Evolutionary conservation across 2,888 invertebrate species (phyloP).

Genomic region (Agrilus biguttatus): DNA sequence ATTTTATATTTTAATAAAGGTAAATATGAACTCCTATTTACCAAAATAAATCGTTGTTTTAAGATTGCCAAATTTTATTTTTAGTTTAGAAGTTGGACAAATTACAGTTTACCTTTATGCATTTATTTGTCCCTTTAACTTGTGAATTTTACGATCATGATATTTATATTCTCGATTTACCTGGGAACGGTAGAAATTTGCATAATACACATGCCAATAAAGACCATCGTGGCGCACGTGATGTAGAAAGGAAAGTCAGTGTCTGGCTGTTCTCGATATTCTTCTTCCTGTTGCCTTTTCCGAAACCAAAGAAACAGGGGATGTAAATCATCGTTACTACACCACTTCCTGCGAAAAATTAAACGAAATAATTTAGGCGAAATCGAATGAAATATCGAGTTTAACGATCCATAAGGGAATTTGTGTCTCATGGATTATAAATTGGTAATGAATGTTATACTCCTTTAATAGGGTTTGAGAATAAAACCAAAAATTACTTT

Average conservation of each 20-base stretch:
- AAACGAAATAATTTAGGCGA: slow-evolving; percentile 2
- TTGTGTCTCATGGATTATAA: slow-evolving; percentile 10
- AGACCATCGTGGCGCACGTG: slow-evolving; percentile 62
- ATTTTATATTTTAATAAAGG: too few relatives aligned
- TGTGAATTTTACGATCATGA: too few relatives aligned
- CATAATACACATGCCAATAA: slow-evolving; percentile 61
- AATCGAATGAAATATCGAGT: neutral
- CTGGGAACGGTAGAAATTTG: slow-evolving; percentile 66
- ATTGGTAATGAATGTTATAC: too few relatives aligned
- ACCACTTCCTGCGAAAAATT: slow-evolving; percentile 36
- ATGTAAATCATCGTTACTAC: slow-evolving; percentile 57
- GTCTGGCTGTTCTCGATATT: slow-evolving; percentile 68
- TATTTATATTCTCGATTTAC: slow-evolving; percentile 35
- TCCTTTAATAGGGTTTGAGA: too few relatives aligned
- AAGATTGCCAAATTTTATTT: too few relatives aligned
- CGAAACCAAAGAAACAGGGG: slow-evolving; percentile 73
- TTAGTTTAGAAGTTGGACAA: too few relatives aligned
- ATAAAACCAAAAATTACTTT: too few relatives aligned
- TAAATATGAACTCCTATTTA: too few relatives aligned
- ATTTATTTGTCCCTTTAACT: too few relatives aligned
- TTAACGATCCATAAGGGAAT: slow-evolving; percentile 14
- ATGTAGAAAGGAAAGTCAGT: slow-evolving; percentile 76
- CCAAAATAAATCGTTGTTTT: too few relatives aligned
- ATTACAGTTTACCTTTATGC: too few relatives aligned
- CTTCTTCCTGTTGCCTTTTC: slow-evolving; percentile 55